Evolutionary conservation across 1,140 invertebrate species (phyloP).

Genomic region (Trissolcus basalis): DNA sequence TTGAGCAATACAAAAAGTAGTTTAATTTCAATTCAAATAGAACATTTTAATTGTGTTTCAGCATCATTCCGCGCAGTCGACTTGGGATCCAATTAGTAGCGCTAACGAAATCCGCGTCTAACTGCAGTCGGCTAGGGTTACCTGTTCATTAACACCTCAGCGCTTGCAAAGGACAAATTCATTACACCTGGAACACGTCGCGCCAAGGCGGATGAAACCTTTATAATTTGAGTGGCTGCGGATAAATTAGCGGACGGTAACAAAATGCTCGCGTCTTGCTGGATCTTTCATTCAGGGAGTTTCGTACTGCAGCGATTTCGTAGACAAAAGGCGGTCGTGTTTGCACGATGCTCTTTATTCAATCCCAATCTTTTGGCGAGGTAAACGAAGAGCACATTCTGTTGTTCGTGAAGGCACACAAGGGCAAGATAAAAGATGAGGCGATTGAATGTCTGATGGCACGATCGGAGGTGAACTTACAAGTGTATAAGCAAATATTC

Average conservation of each 20-base stretch:
- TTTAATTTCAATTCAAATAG: neutral
- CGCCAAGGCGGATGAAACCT: constrained; percentile 11
- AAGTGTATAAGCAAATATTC: constrained; percentile 71
- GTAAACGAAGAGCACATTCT: constrained; percentile 56
- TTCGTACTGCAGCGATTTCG: constrained; percentile 37
- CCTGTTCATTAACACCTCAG: constrained; percentile 26
- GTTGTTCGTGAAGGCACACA: constrained; percentile 61
- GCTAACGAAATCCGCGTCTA: constrained; percentile 3
- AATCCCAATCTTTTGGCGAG: neutral
- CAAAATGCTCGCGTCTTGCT: constrained; percentile 27
- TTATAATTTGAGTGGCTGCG: constrained; percentile 29
- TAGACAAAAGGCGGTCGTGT: constrained; percentile 32
- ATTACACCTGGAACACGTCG: constrained; percentile 20
- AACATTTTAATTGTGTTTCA: neutral
- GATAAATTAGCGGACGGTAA: constrained; percentile 29
- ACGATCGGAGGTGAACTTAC: constrained; percentile 46
- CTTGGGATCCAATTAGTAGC: constrained; percentile 22
- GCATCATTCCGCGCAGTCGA: constrained; percentile 3
- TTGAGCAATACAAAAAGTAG: neutral
- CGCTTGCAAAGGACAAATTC: constrained; percentile 26
- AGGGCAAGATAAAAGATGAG: constrained; percentile 32
- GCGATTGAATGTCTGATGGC: constrained; percentile 41
- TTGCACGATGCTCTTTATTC: constrained; percentile 4
- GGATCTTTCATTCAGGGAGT: constrained; percentile 12
- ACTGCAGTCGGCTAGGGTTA: constrained; percentile 13